These are phyloP conservation scores for Lepidurus packardi DNA, from an alignment of 1,140 invertebrate species.

Conservation along the genomic window DNA sequence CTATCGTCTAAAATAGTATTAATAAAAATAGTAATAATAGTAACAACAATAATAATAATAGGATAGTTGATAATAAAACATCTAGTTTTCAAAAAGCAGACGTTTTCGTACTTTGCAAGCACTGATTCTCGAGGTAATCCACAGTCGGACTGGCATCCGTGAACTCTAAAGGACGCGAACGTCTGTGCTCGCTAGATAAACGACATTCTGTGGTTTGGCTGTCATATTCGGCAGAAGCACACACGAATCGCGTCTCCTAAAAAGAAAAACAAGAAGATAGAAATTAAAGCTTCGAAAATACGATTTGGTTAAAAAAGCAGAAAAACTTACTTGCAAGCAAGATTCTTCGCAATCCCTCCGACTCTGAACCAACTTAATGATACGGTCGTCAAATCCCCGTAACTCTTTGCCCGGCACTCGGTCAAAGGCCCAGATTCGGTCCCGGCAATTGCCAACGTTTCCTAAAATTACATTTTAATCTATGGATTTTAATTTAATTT, in stretches of 20 bases:
- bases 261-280: constrained; percentile 28
- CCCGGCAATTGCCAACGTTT: constrained; percentile 44
- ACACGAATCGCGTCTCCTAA: constrained; percentile 40
- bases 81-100: neutral
- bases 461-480: constrained; percentile 34
- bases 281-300: neutral
- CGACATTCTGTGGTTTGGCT: constrained; percentile 46
- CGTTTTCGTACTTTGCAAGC: constrained; percentile 42
- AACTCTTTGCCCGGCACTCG: constrained; percentile 48
- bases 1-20: constrained; percentile 38
- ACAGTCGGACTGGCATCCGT: constrained; percentile 44
- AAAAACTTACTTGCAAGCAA: constrained; percentile 43
- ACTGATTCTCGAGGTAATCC: constrained; percentile 52
- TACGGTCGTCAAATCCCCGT: constrained; percentile 44
- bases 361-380: constrained; percentile 44
- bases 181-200: constrained; percentile 46
- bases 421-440: constrained; percentile 51
- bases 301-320: constrained; percentile 23
- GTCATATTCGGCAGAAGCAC: constrained; percentile 50
- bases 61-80: neutral
- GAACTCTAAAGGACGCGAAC: constrained; percentile 45
- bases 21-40: neutral
- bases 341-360: constrained; percentile 48
- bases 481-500: constrained; percentile 11
- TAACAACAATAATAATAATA: constrained; percentile 23